Conservation (phyloP, 2,113 vertebrate species). For the Brienomyrus longianalis region DNA sequence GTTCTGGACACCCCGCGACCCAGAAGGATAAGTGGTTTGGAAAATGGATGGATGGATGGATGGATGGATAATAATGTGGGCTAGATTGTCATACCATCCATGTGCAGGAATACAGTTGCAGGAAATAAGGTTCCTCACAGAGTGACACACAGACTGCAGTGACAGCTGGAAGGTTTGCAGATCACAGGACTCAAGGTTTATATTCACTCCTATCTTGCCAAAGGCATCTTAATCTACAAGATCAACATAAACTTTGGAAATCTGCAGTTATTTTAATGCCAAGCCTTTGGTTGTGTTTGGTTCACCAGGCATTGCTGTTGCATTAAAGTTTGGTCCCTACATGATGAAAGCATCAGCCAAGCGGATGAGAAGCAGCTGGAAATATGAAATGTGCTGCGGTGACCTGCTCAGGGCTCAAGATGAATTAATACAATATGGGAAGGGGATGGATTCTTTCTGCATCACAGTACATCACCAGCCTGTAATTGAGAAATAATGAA, state of each 20-base stretch:
- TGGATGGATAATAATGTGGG: no score
- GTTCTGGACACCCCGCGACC: no score
- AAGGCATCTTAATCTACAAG: neutral
- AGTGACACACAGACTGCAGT: neutral
- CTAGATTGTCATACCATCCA: neutral
- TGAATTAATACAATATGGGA: neutral
- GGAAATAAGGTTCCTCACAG: neutral
- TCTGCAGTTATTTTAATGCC: neutral
- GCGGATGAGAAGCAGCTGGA: neutral
- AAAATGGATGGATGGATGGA: no score
- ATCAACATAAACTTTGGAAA: neutral
- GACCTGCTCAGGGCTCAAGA: neutral
- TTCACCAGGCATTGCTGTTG: neutral
- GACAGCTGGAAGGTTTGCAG: neutral
- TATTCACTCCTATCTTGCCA: neutral
- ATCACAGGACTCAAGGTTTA: neutral
- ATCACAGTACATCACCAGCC: neutral
- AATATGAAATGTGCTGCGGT: neutral
- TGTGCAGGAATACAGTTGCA: neutral
- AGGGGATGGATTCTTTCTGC: neutral
- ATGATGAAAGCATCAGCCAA: neutral
- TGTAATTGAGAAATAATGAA: slow-evolving; percentile 1
- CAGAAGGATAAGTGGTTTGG: no score
- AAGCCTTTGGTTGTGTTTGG: neutral
- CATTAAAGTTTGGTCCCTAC: neutral